Percentiles rank a stretch among this genome's conserved stretches.
Conservation (phyloP, 2,797 vertebrate genomes). For the Philypnodon macrostomus region DNA sequence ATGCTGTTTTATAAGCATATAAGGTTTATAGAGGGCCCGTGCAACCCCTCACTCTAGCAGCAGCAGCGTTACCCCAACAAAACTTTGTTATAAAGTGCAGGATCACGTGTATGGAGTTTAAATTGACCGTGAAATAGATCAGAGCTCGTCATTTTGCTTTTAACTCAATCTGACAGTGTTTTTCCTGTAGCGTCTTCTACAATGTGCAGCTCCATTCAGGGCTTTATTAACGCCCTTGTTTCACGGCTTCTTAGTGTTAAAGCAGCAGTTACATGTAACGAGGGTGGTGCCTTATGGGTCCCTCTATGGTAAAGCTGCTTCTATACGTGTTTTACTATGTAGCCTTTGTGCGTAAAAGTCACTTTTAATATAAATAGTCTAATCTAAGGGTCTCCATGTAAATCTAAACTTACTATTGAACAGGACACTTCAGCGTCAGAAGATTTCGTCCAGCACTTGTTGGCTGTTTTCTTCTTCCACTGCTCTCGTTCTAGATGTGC, state of each 20-base stretch:
- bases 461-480: too few relatives aligned
- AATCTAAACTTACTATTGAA: conserved; percentile 31
- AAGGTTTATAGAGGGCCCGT: conserved; percentile 99
- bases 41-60: conserved; percentile 73
- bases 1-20: conserved; percentile 99
- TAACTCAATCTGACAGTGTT: conserved; percentile 21
- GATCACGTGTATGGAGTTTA: conserved; percentile 99
- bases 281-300: conserved; percentile 49
- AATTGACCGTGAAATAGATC: conserved; percentile 97
- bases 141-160: conserved; percentile 38
- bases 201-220: conserved; percentile 19
- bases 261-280: conserved; percentile 51
- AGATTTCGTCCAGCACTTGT: too few relatives aligned
- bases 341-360: conserved; percentile 17
- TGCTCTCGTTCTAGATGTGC: too few relatives aligned
- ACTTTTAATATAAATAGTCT: conserved; percentile 7
- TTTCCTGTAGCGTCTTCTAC: conserved; percentile 24
- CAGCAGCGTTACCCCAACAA: conserved; percentile 82
- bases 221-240: conserved; percentile 48
- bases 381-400: conserved; percentile 1
- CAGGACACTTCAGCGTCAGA: conserved; percentile 39
- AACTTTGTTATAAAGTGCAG: conserved; percentile 98
- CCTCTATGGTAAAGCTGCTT: conserved; percentile 44
- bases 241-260: conserved; percentile 62
- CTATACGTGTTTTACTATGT: conserved; percentile 13